Conservation (phyloP, 2,888 invertebrate species). For the Drosophila greeni region DNA sequence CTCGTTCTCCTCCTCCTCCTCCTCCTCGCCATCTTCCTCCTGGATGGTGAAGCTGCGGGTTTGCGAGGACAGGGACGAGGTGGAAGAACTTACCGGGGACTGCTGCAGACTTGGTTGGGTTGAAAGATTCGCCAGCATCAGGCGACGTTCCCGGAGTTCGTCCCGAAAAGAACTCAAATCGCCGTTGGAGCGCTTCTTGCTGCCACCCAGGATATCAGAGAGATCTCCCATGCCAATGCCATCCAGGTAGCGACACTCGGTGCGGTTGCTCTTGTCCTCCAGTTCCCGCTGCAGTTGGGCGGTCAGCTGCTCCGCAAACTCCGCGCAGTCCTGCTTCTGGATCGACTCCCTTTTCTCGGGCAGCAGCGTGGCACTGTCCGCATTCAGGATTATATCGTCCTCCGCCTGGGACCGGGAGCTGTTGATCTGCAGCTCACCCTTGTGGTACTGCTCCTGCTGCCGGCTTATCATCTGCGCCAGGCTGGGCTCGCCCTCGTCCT, state of each 20-base stretch:
- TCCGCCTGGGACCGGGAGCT: conserved; percentile 49
- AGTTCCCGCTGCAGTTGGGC: conserved; percentile 89
- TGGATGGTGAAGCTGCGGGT: conserved; percentile 78
- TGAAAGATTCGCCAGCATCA: conserved; percentile 78
- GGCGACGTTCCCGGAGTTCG: conserved; percentile 77
- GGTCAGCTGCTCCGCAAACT: conserved; percentile 90
- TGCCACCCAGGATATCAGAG: conserved; percentile 60
- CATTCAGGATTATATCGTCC: conserved; percentile 70
- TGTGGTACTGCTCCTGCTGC: conserved; percentile 57
- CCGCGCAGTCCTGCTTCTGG: conserved; percentile 83
- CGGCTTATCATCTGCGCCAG: conserved; percentile 47
- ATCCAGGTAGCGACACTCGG: conserved; percentile 74
- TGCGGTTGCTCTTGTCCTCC: conserved; percentile 80
- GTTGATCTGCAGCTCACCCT: conserved; percentile 65
- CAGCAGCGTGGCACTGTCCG: conserved; percentile 68
- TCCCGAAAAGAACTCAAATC: conserved; percentile 76
- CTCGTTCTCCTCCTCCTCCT: conserved; percentile 76
- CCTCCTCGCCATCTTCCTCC: conserved; percentile 76
- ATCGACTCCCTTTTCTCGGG: conserved; percentile 52
- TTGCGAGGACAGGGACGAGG: conserved; percentile 77
- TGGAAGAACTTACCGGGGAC: conserved; percentile 76
- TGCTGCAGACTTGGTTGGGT: conserved; percentile 77
- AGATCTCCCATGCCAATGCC: conserved; percentile 73
- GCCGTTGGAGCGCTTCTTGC: conserved; percentile 71
- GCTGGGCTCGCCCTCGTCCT: conserved; percentile 53